Conservation (phyloP, 2,113 vertebrate species). For the Sylvia atricapilla region DNA sequence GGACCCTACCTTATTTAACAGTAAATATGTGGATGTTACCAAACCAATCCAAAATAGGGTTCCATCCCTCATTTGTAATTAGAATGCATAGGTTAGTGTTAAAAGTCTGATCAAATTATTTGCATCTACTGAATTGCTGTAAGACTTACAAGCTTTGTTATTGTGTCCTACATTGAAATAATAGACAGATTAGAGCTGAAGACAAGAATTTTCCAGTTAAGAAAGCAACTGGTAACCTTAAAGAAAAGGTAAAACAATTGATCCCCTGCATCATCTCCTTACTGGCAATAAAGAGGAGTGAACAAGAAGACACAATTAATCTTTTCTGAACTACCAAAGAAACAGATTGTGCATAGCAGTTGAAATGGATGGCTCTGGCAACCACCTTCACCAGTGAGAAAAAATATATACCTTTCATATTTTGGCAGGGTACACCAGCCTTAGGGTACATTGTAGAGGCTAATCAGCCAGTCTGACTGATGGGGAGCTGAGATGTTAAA, state of each 20-base stretch:
- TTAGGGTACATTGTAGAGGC: not conserved
- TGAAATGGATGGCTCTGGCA: not conserved
- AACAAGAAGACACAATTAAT: not conserved
- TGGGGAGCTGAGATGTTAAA: constrained; percentile 18
- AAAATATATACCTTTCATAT: not conserved
- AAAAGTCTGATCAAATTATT: not conserved
- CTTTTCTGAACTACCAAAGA: not conserved
- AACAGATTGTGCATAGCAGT: not conserved
- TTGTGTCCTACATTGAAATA: not conserved
- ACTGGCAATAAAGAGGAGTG: not conserved
- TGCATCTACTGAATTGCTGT: not conserved
- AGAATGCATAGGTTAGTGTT: not conserved
- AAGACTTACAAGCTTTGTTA: not conserved
- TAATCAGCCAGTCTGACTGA: not conserved
- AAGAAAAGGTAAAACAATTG: not conserved
- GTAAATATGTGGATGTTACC: not conserved
- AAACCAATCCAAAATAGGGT: not conserved
- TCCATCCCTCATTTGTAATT: not conserved
- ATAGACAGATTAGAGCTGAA: constrained; percentile 3
- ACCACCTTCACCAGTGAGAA: not conserved
- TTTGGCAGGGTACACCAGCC: constrained; percentile 4
- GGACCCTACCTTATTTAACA: not conserved
- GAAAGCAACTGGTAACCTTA: not conserved
- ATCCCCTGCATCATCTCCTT: not conserved
- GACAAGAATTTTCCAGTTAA: not conserved